Base-by-base conservation (phyloP, 1,140 invertebrate genomes). In the Brachionus paranguensis region DNA sequence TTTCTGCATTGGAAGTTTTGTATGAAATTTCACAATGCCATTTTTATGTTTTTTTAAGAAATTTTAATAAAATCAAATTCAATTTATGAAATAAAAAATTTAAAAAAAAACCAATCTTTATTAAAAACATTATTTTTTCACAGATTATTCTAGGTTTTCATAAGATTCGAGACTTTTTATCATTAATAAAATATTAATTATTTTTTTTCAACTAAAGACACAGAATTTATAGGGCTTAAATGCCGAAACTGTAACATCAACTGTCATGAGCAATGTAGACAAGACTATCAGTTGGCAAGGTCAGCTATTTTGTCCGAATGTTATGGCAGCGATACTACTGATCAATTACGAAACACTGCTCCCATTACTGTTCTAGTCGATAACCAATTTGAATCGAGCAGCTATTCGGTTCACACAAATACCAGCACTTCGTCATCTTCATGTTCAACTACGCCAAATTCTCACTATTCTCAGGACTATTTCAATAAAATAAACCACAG, bases 371-470 rank as follows among this genome's bases (percentile, higher is more conserved):
- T 76, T 27, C 47, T 53, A 78, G 45, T 50, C 29, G 68, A 43
- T 45, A 68, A 53, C 14, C 50, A 81, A 24, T 55, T 81, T 17
- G 78, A 81, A 11, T 45, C 50, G 8, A 81, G 78, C 27, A 33
- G 20, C 10, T 81, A 64, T 68, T 81, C 53, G 5, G 53, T 81
- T 20, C 37, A 81, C 27, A 81, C 78, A 43, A 79, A 64, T 29
- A 74, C 70, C n/a, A 76, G 43, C 11, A 76, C 43, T 1, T 76
- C 72, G 12, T 76, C 72, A 3, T 81, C 78, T 11, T 81, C 78
- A 24, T 64, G 78, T 68, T 81, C 78, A 60, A 81, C 78, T 27
- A 81, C 78, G 10, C 78, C 78, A 33, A 81, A 81, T 81, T 81
- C 78, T 27, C 20, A 81, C 33, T 64, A 64, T 64, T 81, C 78